These are phyloP conservation scores for Kryptolebias ocellatus DNA, from an alignment of 2,797 vertebrate genomes.

Conservation along the genomic window DNA sequence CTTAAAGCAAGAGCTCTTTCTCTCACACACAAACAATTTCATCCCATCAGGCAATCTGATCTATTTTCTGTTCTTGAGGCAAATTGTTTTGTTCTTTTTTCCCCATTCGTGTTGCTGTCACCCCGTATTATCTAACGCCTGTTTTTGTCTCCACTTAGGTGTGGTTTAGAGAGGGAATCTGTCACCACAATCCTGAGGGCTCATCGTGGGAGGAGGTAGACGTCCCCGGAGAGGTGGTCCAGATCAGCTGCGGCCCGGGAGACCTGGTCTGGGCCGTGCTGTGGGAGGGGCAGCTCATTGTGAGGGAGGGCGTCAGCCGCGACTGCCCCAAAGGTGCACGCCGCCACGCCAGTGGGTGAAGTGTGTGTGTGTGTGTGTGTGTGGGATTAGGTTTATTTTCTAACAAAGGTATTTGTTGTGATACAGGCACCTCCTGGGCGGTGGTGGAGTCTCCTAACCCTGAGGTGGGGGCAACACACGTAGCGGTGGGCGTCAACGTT, in stretches of 20 bases:
- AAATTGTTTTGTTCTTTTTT: no score
- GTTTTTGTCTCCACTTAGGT: conserved; percentile 78
- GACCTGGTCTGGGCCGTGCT: conserved; percentile 95
- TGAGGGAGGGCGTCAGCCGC: conserved; percentile 91
- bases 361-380: neutral
- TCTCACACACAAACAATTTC: neutral
- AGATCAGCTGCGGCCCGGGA: conserved; percentile 94
- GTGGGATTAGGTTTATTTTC: neutral
- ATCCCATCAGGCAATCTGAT: no score
- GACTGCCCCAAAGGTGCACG: conserved; percentile 89
- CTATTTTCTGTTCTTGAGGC: no score
- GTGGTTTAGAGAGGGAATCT: conserved; percentile 92
- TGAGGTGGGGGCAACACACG: conserved; percentile 88
- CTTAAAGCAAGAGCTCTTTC: neutral
- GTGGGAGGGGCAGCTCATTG: conserved; percentile 96
- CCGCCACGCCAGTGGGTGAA: no score
- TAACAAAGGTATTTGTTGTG: conserved; percentile 3
- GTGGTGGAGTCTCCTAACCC: conserved; percentile 89
- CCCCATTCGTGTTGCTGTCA: neutral
- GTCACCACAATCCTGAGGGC: conserved; percentile 91
- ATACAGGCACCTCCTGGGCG: conserved; percentile 85
- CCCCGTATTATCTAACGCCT: neutral
- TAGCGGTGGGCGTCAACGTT: conserved; percentile 90
- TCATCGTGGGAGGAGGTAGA: conserved; percentile 86
- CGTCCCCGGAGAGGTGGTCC: conserved; percentile 92